Percentiles rank a stretch among this genome's conserved stretches.
Conservation (phyloP, 1,140 invertebrate genomes). For the Melanaphis sacchari region DNA sequence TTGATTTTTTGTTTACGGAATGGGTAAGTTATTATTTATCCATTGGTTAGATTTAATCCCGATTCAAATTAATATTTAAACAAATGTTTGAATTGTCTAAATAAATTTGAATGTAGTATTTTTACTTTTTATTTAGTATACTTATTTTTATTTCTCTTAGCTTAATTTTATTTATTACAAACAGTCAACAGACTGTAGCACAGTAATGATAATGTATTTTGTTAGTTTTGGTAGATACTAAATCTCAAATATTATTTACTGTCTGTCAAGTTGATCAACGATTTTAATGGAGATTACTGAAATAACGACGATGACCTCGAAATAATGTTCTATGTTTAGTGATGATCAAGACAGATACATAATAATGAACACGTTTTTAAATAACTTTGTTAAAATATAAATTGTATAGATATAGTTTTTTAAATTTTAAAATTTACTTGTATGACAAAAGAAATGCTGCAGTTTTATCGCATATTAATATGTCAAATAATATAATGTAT, state of each 20-base stretch:
- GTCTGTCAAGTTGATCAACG: neutral
- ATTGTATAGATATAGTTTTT: neutral
- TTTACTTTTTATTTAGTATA: no score
- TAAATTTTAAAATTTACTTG: neutral
- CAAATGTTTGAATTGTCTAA: neutral
- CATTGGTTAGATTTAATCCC: neutral
- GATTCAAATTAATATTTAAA: neutral
- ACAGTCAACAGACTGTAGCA: neutral
- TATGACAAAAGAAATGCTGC: neutral
- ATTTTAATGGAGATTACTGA: neutral
- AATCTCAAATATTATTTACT: neutral
- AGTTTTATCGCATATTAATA: neutral
- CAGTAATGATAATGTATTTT: neutral
- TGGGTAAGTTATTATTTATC: neutral
- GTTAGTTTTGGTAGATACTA: neutral
- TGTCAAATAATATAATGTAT: neutral
- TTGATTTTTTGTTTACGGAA: neutral
- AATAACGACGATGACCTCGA: neutral
- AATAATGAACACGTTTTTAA: neutral
- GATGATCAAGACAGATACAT: conserved; percentile 1
- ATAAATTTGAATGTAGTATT: neutral
- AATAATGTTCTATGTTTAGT: neutral
- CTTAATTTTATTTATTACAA: neutral
- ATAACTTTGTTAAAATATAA: neutral
- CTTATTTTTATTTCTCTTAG: neutral